A percentile compares a stretch with the other conserved stretches of the same genome.
These are phyloP conservation scores for Rhabdomys dilectus DNA, from an alignment of 2,113 vertebrate genomes.

Conservation along the genomic window DNA sequence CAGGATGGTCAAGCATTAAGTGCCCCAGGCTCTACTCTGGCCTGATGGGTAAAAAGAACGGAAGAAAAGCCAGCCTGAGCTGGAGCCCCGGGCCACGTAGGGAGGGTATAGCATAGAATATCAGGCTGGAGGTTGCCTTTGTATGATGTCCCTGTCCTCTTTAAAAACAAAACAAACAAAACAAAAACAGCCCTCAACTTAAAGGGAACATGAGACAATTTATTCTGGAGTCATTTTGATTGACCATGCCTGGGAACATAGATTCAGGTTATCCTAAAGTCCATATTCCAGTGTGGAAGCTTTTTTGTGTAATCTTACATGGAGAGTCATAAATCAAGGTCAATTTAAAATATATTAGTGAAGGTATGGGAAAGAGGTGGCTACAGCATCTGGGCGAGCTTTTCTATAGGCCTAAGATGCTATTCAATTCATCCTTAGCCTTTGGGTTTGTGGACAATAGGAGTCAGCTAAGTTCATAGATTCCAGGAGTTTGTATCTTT, in stretches of 20 bases:
- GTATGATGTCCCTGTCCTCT: background rate
- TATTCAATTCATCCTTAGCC: background rate
- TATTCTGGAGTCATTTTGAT: background rate
- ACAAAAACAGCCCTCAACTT: background rate
- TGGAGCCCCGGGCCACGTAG: background rate
- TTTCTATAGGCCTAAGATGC: background rate
- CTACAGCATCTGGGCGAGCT: too few species aligned
- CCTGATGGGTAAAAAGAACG: background rate
- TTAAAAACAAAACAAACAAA: background rate
- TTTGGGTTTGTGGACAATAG: background rate
- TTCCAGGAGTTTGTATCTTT: background rate
- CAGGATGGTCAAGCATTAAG: background rate
- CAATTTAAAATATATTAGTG: background rate
- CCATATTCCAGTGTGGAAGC: background rate
- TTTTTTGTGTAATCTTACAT: background rate
- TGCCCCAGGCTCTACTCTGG: background rate
- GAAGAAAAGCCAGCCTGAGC: background rate
- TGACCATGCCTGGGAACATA: background rate
- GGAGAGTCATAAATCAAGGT: background rate
- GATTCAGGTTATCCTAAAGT: background rate
- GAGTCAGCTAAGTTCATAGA: background rate
- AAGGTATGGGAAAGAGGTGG: background rate
- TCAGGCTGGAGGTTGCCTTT: background rate
- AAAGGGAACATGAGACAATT: background rate
- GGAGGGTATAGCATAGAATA: background rate